Percentiles rank a stretch among this genome's conserved stretches.
Evolutionary conservation across 2,113 vertebrate genomes (phyloP).

Genomic region (Galeopterus variegatus): DNA sequence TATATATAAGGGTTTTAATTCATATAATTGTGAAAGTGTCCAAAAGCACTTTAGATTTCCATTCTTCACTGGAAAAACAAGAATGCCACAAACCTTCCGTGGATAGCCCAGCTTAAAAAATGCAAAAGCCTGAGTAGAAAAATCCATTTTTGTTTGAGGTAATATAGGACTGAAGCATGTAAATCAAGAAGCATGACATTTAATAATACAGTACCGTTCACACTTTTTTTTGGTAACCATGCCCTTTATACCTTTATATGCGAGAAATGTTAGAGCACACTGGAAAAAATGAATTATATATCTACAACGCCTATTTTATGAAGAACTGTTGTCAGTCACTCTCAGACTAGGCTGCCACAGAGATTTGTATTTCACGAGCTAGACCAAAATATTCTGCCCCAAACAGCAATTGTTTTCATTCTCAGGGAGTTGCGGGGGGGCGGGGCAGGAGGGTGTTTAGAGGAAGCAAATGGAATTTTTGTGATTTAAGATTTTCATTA

Average conservation of each 20-base stretch:
- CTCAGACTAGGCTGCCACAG: not conserved
- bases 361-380: conserved; percentile 4
- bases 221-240: conserved; percentile 17
- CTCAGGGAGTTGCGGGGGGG: not conserved
- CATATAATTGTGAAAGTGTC: conserved; percentile 68
- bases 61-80: conserved; percentile 55
- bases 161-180: conserved; percentile 19
- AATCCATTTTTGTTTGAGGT: conserved; percentile 59
- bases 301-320: not conserved
- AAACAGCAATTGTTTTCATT: not conserved
- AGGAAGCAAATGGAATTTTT: not conserved
- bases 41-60: conserved; percentile 68
- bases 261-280: not conserved
- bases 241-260: conserved; percentile 28
- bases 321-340: not conserved
- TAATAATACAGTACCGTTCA: conserved; percentile 64
- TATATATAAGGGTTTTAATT: conserved; percentile 62
- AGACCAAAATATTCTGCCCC: not conserved
- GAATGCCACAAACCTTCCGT: conserved; percentile 21
- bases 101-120: not conserved
- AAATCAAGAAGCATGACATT: conserved; percentile 75
- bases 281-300: conserved; percentile 45
- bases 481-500: not conserved
- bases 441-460: accelerated
- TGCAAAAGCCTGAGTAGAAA: conserved; percentile 64